Evolutionary conservation across 2,113 vertebrate genomes (phyloP).

Genomic region (Malurus alboscapulatus): DNA sequence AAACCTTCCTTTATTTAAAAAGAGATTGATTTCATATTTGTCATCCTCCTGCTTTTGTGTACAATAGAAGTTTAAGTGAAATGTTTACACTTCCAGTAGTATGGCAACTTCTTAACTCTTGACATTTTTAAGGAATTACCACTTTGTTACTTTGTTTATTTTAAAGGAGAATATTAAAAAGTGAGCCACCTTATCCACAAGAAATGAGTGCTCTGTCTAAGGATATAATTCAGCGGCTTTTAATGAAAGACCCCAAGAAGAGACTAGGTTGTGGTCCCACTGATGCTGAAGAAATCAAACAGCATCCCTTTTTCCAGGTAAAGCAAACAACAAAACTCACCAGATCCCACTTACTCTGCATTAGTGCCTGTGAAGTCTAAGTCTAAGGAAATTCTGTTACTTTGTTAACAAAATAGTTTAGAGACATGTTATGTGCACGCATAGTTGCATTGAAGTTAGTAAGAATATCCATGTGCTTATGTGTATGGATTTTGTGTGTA

Average conservation of each 20-base stretch:
- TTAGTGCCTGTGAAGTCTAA: not conserved
- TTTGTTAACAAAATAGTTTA: not conserved
- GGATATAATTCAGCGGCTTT: conserved; percentile 89
- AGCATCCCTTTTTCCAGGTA: conserved; percentile 96
- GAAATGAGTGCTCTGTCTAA: conserved; percentile 89
- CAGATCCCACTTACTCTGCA: not conserved
- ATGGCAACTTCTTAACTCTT: not conserved
- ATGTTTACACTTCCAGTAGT: fast-evolving
- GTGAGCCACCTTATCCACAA: conserved; percentile 92
- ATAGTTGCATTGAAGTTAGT: not conserved
- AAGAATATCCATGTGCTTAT: not conserved
- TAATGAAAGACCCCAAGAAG: conserved; percentile 94
- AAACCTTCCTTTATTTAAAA: not conserved
- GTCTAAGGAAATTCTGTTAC: not conserved
- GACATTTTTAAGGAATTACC: not conserved
- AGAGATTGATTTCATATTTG: not conserved
- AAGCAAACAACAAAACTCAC: not conserved
- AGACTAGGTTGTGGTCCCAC: conserved; percentile 88
- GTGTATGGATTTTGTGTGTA: not conserved
- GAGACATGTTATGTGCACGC: not conserved
- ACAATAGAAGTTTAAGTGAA: not conserved
- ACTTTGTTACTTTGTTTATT: conserved; percentile 1
- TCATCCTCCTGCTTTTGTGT: not conserved
- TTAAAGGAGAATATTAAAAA: conserved; percentile 94
- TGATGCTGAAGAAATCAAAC: conserved; percentile 89